Conservation (phyloP, 2,113 vertebrate species). For the Bujurquina vittata region DNA sequence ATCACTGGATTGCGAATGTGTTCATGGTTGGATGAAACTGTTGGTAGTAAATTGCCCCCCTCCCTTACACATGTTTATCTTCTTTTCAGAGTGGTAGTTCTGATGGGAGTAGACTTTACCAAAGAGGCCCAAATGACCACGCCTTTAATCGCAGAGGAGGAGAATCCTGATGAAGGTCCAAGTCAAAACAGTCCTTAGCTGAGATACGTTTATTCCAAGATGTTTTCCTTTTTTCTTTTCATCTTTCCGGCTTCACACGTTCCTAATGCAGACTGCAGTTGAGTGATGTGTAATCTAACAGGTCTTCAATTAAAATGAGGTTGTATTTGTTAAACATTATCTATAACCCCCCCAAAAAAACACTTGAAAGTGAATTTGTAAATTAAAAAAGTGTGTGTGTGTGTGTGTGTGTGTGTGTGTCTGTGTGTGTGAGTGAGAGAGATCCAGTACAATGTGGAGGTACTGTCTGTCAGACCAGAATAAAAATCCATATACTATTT, state of each 20-base stretch:
- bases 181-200: conserved; percentile 23
- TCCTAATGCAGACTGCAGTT: not conserved
- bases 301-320: not conserved
- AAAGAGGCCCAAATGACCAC: conserved; percentile 39
- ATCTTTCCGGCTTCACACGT: not conserved
- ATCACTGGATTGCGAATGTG: too few species aligned
- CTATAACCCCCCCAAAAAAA: not conserved
- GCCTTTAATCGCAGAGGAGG: conserved; percentile 35
- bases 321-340: not conserved
- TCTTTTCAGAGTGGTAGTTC: conserved; percentile 62
- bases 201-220: not conserved
- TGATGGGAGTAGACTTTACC: conserved; percentile 54
- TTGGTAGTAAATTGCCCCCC: not conserved
- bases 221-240: accelerated
- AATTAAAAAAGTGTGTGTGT: not conserved
- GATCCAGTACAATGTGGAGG: too few species aligned
- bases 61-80: not conserved
- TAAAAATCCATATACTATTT: too few species aligned
- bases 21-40: not conserved
- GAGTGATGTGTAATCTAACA: not conserved
- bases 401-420: not conserved
- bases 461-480: too few species aligned
- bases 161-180: conserved; percentile 35
- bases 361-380: not conserved
- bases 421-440: too few species aligned